These are phyloP conservation scores for Serilophus lunatus DNA, from an alignment of 2,113 vertebrate genomes.

Conservation along the genomic window DNA sequence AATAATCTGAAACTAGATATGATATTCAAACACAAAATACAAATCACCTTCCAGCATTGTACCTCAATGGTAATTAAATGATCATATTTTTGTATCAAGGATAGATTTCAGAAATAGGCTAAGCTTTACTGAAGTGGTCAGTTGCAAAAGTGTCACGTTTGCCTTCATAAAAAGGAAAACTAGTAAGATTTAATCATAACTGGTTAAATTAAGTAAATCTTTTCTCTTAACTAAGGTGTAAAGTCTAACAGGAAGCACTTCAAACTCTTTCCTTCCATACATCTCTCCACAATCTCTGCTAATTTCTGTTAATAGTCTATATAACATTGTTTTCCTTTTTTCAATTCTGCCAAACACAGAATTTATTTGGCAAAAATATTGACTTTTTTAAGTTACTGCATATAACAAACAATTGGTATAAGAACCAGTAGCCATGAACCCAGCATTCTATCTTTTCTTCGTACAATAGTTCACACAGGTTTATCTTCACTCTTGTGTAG, in stretches of 20 bases:
- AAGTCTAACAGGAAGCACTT: not conserved
- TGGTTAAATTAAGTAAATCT: not conserved
- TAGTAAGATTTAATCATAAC: not conserved
- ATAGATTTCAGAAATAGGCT: not conserved
- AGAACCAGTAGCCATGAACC: not conserved
- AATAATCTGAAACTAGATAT: not conserved
- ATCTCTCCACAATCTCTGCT: not conserved
- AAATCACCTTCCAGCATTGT: not conserved
- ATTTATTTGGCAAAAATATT: not conserved
- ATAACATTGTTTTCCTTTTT: not conserved
- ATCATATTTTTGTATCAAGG: not conserved
- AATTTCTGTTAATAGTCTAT: not conserved
- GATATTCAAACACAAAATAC: not conserved
- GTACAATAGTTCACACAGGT: not conserved
- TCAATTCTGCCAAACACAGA: not conserved
- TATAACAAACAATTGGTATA: not conserved
- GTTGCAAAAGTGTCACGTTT: not conserved
- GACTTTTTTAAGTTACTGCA: not conserved
- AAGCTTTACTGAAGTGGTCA: not conserved
- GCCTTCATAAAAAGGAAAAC: not conserved
- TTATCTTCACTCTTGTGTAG: not conserved
- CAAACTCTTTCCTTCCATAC: not conserved
- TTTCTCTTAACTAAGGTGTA: constrained; percentile 4
- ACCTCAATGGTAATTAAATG: not conserved
- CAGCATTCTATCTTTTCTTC: not conserved